Base-by-base conservation (phyloP, 2,797 vertebrate genomes). In the Columba guinea region DNA sequence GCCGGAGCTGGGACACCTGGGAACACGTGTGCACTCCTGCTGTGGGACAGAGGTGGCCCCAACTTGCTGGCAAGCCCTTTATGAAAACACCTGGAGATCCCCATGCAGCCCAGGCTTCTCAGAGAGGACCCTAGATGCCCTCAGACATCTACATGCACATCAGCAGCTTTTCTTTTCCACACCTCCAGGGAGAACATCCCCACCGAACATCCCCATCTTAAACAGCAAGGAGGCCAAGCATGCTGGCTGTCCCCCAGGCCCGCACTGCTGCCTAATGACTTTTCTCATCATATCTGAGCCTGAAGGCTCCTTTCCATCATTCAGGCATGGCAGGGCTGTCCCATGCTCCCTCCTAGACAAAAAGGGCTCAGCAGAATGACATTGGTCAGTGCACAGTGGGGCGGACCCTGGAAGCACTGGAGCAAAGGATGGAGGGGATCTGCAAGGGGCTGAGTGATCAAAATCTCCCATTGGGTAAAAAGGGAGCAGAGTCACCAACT, bases 401-500 rank as follows among this genome's bases (percentile, higher is more conserved):
- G 19, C 5, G 3, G 18, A 68, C 11, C 35, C 48, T 83, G 44
- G 21, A 75, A 75, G 32, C 21, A 68, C 41, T 46, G 46, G 13
- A 89, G 65, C 34, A 87, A 84, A 89, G 44, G 23, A 44, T 52
- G 30, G 65, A 73, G 53, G 44, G 21, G 27, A 84, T 23, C 74
- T 84, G 41, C 26, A 78, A 89, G 32, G 59, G 34, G 7, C 4
- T 48, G 48, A 79, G 48, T 13, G 13, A 32, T 41, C 58, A 79
- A 62, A 87, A 74, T 64, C n/a, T 86, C 69, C 63, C 18, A 26
- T 68, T n/a, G n/a, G n/a, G 23, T 70, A 69, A 80, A 59, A 82
- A 73, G 35, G 55, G 21, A 88, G 49, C 37, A 83, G 37, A 73
- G 20, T 16, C 1, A 0, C 46, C 1, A 0, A 37, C 52, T 84